Evolutionary conservation across 2,888 invertebrate genomes (phyloP).

Genomic region (Masnerella sp.): DNA sequence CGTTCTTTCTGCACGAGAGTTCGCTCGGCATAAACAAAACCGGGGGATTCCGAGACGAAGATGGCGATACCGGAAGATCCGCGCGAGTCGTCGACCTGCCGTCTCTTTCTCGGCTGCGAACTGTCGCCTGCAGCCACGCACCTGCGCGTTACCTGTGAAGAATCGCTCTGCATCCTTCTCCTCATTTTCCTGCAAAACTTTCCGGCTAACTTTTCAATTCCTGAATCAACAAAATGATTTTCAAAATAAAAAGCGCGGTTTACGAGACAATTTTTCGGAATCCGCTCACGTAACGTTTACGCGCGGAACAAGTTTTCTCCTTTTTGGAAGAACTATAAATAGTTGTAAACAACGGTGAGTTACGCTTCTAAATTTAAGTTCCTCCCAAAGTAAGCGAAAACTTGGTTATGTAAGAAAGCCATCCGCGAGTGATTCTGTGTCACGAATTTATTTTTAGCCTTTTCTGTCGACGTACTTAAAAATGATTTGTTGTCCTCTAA

Average conservation of each 20-base stretch:
- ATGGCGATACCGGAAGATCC: conserved; percentile 53
- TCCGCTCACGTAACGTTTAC: neutral
- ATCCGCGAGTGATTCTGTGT: conserved; percentile 20
- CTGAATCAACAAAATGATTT: neutral
- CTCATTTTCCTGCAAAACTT: neutral
- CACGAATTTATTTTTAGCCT: conserved; percentile 31
- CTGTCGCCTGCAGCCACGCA: conserved; percentile 35
- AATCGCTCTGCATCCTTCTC: neutral
- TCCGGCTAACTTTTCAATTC: neutral
- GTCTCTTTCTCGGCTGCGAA: conserved; percentile 53
- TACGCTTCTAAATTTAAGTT: conserved; percentile 24
- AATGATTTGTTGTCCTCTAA: conserved; percentile 35
- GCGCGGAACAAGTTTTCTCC: no score
- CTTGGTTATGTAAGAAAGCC: conserved; percentile 37
- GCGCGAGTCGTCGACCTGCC: conserved; percentile 57
- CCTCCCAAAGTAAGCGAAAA: conserved; percentile 31
- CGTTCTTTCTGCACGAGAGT: conserved; percentile 38
- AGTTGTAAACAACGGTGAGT: conserved; percentile 12
- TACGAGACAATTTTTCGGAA: neutral
- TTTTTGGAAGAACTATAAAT: conserved; percentile 17
- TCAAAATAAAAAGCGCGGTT: no score
- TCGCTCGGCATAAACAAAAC: conserved; percentile 36
- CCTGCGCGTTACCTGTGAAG: conserved; percentile 54
- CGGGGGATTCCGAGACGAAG: conserved; percentile 41
- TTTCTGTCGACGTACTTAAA: conserved; percentile 22